Evolutionary conservation across 2,797 vertebrate species (phyloP).

Genomic region (Poecilia wingei): DNA sequence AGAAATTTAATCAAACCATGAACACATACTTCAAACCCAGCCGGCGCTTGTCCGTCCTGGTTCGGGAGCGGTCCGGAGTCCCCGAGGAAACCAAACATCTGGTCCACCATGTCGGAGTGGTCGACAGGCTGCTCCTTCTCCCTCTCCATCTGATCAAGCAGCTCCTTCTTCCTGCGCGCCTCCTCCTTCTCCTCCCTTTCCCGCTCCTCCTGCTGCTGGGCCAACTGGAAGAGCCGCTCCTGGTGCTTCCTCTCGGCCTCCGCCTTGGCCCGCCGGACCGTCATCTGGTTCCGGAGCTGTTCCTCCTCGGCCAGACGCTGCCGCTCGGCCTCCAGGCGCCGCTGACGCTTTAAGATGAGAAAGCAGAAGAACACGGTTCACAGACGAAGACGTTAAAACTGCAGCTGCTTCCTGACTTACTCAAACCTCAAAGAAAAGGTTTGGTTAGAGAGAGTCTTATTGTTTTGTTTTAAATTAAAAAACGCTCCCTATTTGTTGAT

Average conservation of each 20-base stretch:
- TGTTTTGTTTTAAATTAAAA: not conserved
- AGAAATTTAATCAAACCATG: not conserved
- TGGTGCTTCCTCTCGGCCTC: slow-evolving; percentile 91
- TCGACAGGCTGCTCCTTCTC: slow-evolving; percentile 89
- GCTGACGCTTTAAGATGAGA: slow-evolving; percentile 76
- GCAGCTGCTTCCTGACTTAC: not conserved
- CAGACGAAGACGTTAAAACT: slow-evolving; percentile 23
- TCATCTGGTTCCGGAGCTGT: slow-evolving; percentile 90
- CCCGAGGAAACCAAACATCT: slow-evolving; percentile 94
- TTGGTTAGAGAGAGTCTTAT: not conserved
- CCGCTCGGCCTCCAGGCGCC: slow-evolving; percentile 86
- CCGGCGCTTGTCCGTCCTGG: slow-evolving; percentile 89
- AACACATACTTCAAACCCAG: slow-evolving; percentile 87
- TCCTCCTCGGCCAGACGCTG: slow-evolving; percentile 89
- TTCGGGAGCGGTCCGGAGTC: slow-evolving; percentile 83
- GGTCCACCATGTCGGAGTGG: slow-evolving; percentile 95
- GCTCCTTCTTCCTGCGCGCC: slow-evolving; percentile 87
- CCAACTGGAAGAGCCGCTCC: slow-evolving; percentile 86
- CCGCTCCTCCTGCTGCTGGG: slow-evolving; percentile 84
- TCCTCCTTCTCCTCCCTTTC: slow-evolving; percentile 87
- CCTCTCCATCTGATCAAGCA: slow-evolving; percentile 89
- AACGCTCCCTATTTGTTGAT: not conserved
- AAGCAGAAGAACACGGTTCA: slow-evolving; percentile 16
- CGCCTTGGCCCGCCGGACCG: slow-evolving; percentile 87
- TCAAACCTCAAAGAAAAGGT: not conserved